These are phyloP conservation scores for Carabus problematicus DNA, from an alignment of 2,888 invertebrate species.

Conservation along the genomic window DNA sequence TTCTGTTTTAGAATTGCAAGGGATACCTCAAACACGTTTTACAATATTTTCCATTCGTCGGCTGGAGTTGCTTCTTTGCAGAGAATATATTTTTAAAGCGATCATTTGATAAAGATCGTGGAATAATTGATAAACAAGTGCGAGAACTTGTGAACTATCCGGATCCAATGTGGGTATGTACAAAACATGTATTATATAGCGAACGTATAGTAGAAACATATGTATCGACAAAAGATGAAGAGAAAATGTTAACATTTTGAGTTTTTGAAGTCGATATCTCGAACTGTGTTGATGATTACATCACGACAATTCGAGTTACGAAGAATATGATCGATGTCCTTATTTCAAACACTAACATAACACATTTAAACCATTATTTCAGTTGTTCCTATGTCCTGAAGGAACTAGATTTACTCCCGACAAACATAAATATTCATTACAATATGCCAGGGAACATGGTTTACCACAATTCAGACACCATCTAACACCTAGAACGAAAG, in stretches of 20 bases:
- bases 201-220: no score
- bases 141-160: constrained; percentile 86
- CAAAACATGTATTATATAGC: neutral
- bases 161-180: constrained; percentile 84
- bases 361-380: no score
- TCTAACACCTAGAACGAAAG: constrained; percentile 88
- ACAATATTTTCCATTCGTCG: constrained; percentile 88
- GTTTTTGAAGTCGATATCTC: no score
- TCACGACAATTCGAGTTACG: no score
- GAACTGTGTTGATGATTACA: no score
- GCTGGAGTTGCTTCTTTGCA: constrained; percentile 96
- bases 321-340: no score
- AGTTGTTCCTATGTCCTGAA: constrained; percentile 85
- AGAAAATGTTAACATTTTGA: no score
- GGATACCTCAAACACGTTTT: constrained; percentile 93
- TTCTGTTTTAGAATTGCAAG: constrained; percentile 80
- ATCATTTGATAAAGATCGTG: constrained; percentile 88
- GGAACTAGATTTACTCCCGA: constrained; percentile 85
- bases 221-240: no score
- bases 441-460: constrained; percentile 82
- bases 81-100: constrained; percentile 94
- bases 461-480: constrained; percentile 83
- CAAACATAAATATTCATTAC: constrained; percentile 82
- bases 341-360: no score
- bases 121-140: constrained; percentile 80